Conservation (phyloP, 2,888 invertebrate genomes). For the Drosophila siamana region DNA sequence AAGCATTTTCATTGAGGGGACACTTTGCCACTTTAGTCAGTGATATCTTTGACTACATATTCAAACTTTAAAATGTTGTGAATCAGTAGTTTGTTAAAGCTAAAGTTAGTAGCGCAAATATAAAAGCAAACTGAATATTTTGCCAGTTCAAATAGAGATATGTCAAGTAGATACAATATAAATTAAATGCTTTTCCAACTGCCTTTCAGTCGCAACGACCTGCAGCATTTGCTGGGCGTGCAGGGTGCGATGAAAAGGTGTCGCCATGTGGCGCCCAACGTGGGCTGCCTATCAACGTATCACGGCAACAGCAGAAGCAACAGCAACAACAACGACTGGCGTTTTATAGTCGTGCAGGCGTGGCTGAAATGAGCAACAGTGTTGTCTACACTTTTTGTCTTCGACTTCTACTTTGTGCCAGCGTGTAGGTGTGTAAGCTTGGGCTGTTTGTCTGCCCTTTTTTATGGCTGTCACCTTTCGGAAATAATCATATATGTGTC, state of each 20-base stretch:
- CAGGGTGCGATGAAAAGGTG: constrained; percentile 24
- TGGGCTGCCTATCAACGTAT: constrained; percentile 18
- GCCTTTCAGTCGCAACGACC: constrained; percentile 1
- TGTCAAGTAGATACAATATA: too few species aligned
- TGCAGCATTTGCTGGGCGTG: background rate
- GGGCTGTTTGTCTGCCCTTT: constrained; percentile 58
- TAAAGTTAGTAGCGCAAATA: too few species aligned
- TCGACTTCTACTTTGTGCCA: constrained; percentile 60
- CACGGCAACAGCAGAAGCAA: background rate
- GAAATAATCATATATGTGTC: constrained; percentile 81
- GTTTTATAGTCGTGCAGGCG: constrained; percentile 52
- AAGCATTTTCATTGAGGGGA: too few species aligned
- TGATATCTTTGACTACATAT: too few species aligned
- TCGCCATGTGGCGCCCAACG: constrained; percentile 51
- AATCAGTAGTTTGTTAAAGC: too few species aligned
- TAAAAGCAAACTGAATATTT: too few species aligned
- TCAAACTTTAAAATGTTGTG: too few species aligned
- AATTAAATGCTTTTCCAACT: too few species aligned
- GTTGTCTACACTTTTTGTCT: constrained; percentile 64
- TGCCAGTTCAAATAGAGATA: too few species aligned
- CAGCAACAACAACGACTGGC: constrained; percentile 2
- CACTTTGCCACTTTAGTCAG: too few species aligned
- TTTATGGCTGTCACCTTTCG: constrained; percentile 82
- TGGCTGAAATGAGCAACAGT: constrained; percentile 74
- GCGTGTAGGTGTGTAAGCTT: constrained; percentile 22